A percentile compares a stretch with the other conserved stretches of the same genome.
Evolutionary conservation across 92 coral and sea anemone genomes (phyloP).

Genomic region (Porites divaricata): DNA sequence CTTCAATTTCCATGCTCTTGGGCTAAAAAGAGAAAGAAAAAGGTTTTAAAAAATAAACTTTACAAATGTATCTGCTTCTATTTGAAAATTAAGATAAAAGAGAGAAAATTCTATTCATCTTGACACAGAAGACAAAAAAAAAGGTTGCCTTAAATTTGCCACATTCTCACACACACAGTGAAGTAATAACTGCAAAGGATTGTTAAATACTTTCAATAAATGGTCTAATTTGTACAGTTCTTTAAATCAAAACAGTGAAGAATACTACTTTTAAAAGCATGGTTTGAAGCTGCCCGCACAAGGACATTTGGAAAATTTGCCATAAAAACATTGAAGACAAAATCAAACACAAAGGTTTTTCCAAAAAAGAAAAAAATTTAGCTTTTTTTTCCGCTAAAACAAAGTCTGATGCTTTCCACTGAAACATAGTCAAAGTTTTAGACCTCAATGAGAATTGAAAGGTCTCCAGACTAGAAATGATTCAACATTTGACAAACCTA

Average conservation of each 20-base stretch:
- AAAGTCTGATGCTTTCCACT: background rate
- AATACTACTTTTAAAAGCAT: no score
- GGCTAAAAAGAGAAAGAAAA: constrained; percentile 51
- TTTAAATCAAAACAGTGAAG: no score
- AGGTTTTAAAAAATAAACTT: background rate
- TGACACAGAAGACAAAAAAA: background rate
- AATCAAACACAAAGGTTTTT: background rate
- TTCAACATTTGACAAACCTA: no score
- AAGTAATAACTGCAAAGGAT: no score
- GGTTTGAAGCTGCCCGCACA: no score
- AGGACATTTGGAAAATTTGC: no score
- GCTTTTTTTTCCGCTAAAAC: no score
- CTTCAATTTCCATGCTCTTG: constrained; percentile 80
- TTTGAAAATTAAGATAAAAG: background rate
- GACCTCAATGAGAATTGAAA: background rate
- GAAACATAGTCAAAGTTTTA: background rate
- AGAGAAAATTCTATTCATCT: background rate
- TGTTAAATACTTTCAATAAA: no score
- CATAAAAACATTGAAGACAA: background rate
- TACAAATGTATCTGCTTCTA: background rate
- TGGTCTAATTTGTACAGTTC: no score
- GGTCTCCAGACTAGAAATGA: background rate
- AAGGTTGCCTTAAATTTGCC: background rate
- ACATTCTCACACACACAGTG: no score
- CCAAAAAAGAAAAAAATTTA: background rate